These are phyloP conservation scores for Parnassius smintheus DNA, from an alignment of 2,888 invertebrate species.

Conservation along the genomic window DNA sequence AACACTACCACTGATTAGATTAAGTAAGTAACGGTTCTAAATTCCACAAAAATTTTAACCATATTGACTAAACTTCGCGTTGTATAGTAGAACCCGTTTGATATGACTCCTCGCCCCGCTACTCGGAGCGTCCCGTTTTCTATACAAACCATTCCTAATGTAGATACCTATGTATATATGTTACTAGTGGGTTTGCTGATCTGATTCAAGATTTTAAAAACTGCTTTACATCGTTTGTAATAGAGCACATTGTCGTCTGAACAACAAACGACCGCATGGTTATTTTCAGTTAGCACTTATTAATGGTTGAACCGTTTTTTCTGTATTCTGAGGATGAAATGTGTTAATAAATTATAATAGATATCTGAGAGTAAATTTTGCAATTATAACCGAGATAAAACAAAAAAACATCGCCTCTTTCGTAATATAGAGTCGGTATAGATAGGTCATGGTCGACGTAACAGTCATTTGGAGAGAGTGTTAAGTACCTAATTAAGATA, in stretches of 20 bases:
- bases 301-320: too few species aligned
- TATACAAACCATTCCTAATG: slow-evolving; percentile 64
- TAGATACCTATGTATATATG: slow-evolving; percentile 44
- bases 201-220: slow-evolving; percentile 1
- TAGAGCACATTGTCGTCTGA: slow-evolving; percentile 4
- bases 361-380: neutral
- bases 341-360: neutral
- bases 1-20: slow-evolving; percentile 7
- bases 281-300: too few species aligned
- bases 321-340: too few species aligned
- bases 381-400: neutral
- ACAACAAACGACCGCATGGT: neutral
- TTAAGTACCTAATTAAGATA: too few species aligned
- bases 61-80: slow-evolving; percentile 27
- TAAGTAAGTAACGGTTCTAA: slow-evolving; percentile 9
- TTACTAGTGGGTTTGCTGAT: slow-evolving; percentile 33
- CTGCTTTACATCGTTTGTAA: neutral
- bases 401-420: neutral
- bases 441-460: slow-evolving; percentile 19
- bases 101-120: slow-evolving; percentile 33
- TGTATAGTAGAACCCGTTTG: slow-evolving; percentile 35
- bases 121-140: slow-evolving; percentile 48
- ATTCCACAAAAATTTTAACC: slow-evolving; percentile 21
- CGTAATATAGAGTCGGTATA: neutral
- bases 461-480: neutral